These are phyloP conservation scores for Nematopogon swammerdamellus DNA, from an alignment of 2,888 invertebrate genomes.

Conservation along the genomic window DNA sequence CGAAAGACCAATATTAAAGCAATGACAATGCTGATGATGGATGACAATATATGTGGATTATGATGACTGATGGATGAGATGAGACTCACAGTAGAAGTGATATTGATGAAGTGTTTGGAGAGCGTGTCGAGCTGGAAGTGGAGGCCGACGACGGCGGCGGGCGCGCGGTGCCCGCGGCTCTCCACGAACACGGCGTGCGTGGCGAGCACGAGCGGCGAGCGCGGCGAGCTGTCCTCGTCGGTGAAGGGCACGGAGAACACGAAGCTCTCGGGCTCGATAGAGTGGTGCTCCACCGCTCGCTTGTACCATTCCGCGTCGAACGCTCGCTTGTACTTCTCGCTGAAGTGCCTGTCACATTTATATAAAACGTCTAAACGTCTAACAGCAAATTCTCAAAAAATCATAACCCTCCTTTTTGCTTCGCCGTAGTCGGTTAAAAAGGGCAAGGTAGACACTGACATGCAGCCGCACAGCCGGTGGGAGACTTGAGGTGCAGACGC, in stretches of 20 bases:
- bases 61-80: too few species aligned
- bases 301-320: conserved; percentile 91
- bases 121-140: conserved; percentile 83
- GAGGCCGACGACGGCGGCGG: conserved; percentile 89
- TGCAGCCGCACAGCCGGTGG: too few species aligned
- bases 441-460: too few species aligned
- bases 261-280: conserved; percentile 83
- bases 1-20: too few species aligned
- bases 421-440: too few species aligned
- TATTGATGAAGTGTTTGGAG: conserved; percentile 81
- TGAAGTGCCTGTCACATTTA: conserved; percentile 65
- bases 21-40: too few species aligned
- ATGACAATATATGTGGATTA: too few species aligned
- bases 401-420: too few species aligned
- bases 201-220: conserved; percentile 73
- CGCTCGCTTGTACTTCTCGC: conserved; percentile 73
- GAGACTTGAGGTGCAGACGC: too few species aligned
- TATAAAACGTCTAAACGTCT: conserved; percentile 49
- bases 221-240: conserved; percentile 57
- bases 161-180: conserved; percentile 77
- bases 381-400: too few species aligned
- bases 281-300: conserved; percentile 85
- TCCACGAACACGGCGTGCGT: conserved; percentile 89
- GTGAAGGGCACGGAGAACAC: conserved; percentile 87
- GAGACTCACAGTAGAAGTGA: conserved; percentile 74